Evolutionary conservation across 2,888 invertebrate genomes (phyloP), one percentile per base, ranked within the genome.

Genomic region (Eristalis intricaria): DNA sequence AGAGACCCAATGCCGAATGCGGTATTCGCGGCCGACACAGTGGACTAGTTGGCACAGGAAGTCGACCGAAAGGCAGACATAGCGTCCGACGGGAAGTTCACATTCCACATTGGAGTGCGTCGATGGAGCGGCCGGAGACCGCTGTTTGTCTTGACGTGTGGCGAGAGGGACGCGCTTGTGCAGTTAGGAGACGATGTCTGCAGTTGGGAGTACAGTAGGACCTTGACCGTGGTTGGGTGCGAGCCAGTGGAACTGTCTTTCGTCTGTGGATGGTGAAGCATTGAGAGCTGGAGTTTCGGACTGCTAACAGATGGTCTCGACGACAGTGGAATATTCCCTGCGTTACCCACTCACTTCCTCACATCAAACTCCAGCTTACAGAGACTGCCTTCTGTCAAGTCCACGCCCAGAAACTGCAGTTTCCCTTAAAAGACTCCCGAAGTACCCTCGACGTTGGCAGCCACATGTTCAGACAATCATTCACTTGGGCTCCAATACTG

Each of bases 21-120:
- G 68, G 68, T 63, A 73, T 74, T 73, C 61, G 40, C 68, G 56
- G 38, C 26, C 74, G 60, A 60, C 60, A 60, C 68, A 81, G 76
- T 85, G 81, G 73, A 78, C 69, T 81, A 82, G 66, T 83, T 50
- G 63, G 82, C 82, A 86, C 82, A 82, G 86, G 86, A 86, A 86
- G 74, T 82, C 35, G 63, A 61, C 66, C 64, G 70, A 80, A 66
- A 64, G 78, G 71, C 68, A 69, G 64, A 65, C 75, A 70, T 13
- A 8, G 19, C n/a, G 50, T 5, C 8, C 78, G 86, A 79, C 86
- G 82, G 85, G 85, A 86, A 78, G 77, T 66, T 65, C 77, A 70
- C 78, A 82, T 86, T 82, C 82, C 85, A 1, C 32, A 74, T 82
- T 82, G 64, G 58, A 84, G 60, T 60, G 60, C 60, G 26, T 13